These are phyloP conservation scores for Clarias pachynema DNA, from an alignment of 2,797 vertebrate genomes.

Conservation along the genomic window DNA sequence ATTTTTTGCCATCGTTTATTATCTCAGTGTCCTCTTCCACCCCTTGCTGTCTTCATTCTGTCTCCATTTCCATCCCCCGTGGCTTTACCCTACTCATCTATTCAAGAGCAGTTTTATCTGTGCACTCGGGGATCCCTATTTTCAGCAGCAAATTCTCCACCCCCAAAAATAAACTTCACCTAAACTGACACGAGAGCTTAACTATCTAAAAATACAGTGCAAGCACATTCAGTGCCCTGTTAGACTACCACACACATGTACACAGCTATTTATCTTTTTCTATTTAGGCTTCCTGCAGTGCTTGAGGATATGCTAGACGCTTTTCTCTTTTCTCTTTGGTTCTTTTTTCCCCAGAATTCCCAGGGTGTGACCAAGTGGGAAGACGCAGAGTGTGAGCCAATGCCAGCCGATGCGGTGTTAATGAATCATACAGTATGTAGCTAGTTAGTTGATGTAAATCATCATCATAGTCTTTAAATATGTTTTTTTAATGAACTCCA, in stretches of 20 bases:
- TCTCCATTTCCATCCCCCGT: background rate
- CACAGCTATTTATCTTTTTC: slow-evolving; percentile 18
- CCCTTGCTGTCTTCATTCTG: background rate
- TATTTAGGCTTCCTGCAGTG: slow-evolving; percentile 32
- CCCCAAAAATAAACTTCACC: slow-evolving; percentile 23
- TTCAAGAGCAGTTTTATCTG: slow-evolving; percentile 26
- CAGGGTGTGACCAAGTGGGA: background rate
- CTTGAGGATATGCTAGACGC: slow-evolving; percentile 37
- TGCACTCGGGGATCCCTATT: background rate
- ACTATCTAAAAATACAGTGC: slow-evolving; percentile 44
- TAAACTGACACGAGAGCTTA: slow-evolving; percentile 22
- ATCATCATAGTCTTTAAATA: background rate
- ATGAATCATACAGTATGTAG: background rate
- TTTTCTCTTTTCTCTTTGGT: slow-evolving; percentile 10
- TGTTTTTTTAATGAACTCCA: background rate
- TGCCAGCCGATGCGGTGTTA: background rate
- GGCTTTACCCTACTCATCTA: slow-evolving; percentile 11
- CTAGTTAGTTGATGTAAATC: background rate
- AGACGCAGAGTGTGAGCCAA: background rate
- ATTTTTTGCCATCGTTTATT: slow-evolving; percentile 7
- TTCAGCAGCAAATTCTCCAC: slow-evolving; percentile 11
- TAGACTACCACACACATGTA: slow-evolving; percentile 7
- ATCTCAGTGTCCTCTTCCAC: background rate
- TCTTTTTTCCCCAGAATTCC: slow-evolving; percentile 17
- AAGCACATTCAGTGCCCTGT: slow-evolving; percentile 8